phyloP scores from a whole-genome alignment of 1,140 invertebrate genomes.

The Bathynomus jamesi region DNA sequence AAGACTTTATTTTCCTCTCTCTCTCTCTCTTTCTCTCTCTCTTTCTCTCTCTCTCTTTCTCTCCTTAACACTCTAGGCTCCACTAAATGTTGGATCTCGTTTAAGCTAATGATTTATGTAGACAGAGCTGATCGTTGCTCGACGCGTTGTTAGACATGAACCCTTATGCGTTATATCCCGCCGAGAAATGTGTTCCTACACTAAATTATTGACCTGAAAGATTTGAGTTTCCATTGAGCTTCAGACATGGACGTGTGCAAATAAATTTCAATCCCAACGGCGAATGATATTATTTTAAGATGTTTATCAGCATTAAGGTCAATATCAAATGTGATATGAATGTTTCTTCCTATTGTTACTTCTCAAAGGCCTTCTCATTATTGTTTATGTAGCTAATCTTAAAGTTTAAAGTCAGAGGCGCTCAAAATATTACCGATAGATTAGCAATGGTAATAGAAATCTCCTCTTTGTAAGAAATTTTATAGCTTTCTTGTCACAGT shows the following conservation, averaged over 20 bases:
- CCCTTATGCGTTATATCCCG: background rate
- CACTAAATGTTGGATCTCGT: background rate
- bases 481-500: background rate
- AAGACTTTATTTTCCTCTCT: background rate
- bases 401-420: background rate
- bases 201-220: background rate
- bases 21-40: background rate
- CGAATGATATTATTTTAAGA: background rate
- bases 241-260: background rate
- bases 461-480: background rate
- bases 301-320: slow-evolving; percentile 1
- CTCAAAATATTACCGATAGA: background rate
- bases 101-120: background rate
- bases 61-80: background rate
- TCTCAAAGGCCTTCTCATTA: background rate
- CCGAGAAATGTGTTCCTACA: background rate
- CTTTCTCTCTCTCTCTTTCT: background rate
- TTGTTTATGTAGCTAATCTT: background rate
- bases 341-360: background rate
- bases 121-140: background rate
- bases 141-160: background rate
- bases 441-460: slow-evolving; percentile 1
- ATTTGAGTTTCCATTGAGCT: background rate
- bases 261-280: background rate
- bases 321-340: background rate